Conservation (phyloP, 2,888 invertebrate genomes). For the Venustoraphidia nigricollis region DNA sequence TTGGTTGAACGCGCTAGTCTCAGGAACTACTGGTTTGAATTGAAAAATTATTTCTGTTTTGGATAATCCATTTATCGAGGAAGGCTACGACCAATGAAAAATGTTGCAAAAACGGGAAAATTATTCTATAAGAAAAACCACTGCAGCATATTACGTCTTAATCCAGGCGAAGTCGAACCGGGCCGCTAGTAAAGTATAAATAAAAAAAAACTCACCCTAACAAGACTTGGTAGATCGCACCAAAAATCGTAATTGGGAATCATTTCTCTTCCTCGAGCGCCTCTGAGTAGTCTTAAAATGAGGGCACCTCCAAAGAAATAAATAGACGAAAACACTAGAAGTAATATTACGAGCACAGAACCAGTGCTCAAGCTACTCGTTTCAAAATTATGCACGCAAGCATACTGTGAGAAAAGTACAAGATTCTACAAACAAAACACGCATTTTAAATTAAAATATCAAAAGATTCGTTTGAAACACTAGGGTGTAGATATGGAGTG, state of each 20-base stretch:
- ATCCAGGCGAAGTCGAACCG: too few relatives aligned
- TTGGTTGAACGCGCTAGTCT: too few relatives aligned
- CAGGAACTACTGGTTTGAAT: too few relatives aligned
- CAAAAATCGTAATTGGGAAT: slow-evolving; percentile 62
- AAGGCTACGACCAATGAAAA: too few relatives aligned
- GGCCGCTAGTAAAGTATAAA: too few relatives aligned
- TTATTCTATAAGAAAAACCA: too few relatives aligned
- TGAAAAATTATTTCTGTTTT: too few relatives aligned
- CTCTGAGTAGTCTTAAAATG: slow-evolving; percentile 48
- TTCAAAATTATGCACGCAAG: slow-evolving; percentile 30
- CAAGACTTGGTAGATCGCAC: slow-evolving; percentile 50
- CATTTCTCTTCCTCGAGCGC: slow-evolving; percentile 55
- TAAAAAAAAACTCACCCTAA: slow-evolving; percentile 35
- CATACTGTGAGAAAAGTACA: slow-evolving; percentile 32
- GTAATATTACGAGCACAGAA: slow-evolving; percentile 44
- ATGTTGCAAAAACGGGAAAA: too few relatives aligned
- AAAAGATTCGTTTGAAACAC: neutral
- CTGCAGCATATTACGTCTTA: too few relatives aligned
- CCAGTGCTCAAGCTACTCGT: slow-evolving; percentile 39
- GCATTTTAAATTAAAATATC: neutral
- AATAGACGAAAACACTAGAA: slow-evolving; percentile 37
- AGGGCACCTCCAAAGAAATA: slow-evolving; percentile 52
- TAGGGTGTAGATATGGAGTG: too few relatives aligned
- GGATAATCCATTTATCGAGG: too few relatives aligned
- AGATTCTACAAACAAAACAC: slow-evolving; percentile 29